Base-by-base conservation (phyloP, 37 sponge, comb jelly and placozoan species). In the Cladorhizidae sp. region DNA sequence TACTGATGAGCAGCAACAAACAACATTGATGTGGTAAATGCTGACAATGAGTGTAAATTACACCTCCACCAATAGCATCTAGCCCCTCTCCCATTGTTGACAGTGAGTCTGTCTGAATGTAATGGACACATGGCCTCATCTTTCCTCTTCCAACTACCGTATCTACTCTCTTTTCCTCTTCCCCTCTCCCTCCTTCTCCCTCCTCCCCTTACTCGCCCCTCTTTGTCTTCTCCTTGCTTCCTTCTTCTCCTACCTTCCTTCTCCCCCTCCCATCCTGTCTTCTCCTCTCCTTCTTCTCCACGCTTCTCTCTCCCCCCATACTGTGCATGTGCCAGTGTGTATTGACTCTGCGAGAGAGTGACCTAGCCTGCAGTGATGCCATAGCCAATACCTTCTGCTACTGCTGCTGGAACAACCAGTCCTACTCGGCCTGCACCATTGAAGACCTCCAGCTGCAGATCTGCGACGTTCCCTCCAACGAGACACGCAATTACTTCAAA, bases 311-410 rank as follows among this genome's bases (percentile, higher is more conserved):
- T 15, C 75, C n/a, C 75, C n/a, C 75, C n/a, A 25, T n/a, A 23
- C 84, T n/a, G n/a, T n/a, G n/a, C n/a, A n/a, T n/a, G n/a, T n/a
- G n/a, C 0, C 70, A 93, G 93, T 82, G 86, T 88, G 75, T 85
- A 20, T 45, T 73, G 18, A 72, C 90, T n/a, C 67, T 88, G 32
- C 69, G 90, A 29, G 93, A 93, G 36, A 65, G 80, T 59, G 90
- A 87, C 36, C n/a, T 73, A 0, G 43, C 67, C 11, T 75, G 77
- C 0, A 75, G 80, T 73, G 90, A 85, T 14, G 73, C 93, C 64
- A 83, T 93, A 45, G 83, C 79, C 14, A 23, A 18, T 57, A 81
- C 73, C 25, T 75, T 93, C 70, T 88, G 89, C 67, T 89, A 85
- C 86, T 88, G 89, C 40, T 81, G 86, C 42, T 93, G 85, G 80